Evolutionary conservation across 53 echinoderm and acorn worm genomes (phyloP), one percentile per base, ranked within the genome.

Genomic region (Paracentrotus lividus): DNA sequence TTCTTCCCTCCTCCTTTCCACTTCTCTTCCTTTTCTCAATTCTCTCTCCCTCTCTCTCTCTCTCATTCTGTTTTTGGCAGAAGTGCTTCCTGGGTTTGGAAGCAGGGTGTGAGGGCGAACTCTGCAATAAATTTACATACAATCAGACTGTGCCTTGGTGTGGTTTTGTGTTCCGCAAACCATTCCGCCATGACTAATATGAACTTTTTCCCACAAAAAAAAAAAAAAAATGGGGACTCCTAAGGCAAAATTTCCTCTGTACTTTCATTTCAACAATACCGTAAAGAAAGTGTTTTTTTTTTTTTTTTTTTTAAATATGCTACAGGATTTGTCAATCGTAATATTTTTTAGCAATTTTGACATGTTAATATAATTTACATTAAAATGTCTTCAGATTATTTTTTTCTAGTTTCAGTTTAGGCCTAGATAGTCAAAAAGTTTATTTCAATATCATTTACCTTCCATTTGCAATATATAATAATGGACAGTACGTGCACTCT

Each of bases 91-190:
- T 72, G 72, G 72, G 72, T 15, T 72, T 36, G 72, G 36, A 72
- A 72, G 40, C 32, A 72, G 72, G 72, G 72, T 40, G 72, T 72
- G 72, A 72, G 72, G 72, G 18, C 72, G n/a, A 72, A 72, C 40
- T 2, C 36, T 7, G 20, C 72, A 5, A 36, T n/a, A 72, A 72
- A 72, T 72, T 72, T 72, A 72, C 72, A 72, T 72, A 72, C 72
- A 72, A 72, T 72, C 72, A 72, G 40, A 14, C 72, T 72, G 18
- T 36, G 72, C 40, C 40, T 36, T 72, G 72, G 72, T 40, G 72
- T 36, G 36, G 72, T 36, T 72, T 72, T 72, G 16, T 32, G 16
- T 72, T 36, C 72, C 10, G 36, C 72, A 72, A 20, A 20, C 32
- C 40, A 40, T 40, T 72, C 72, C 72, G 36, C 72, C 36, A 38